phyloP scores from a whole-genome alignment of 2,888 invertebrate genomes.

The Clivina fossor region DNA sequence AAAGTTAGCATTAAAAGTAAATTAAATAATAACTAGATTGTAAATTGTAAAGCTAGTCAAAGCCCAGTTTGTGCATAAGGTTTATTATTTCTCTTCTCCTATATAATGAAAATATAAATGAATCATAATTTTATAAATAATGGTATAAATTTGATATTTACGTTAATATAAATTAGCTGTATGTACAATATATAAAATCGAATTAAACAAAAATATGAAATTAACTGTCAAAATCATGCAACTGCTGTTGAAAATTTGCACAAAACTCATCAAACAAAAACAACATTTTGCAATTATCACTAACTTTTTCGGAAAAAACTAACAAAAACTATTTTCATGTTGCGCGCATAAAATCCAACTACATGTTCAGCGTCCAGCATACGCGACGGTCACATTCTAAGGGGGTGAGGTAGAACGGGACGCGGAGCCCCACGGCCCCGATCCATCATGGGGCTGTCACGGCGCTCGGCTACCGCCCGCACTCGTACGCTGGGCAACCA shows the following conservation, averaged over 20 bases:
- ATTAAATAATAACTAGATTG: neutral
- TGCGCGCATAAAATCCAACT: constrained; percentile 1
- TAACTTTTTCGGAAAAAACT: too few species aligned
- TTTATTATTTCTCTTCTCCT: too few species aligned
- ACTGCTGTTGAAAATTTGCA: too few species aligned
- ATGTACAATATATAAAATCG: neutral
- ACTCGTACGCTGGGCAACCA: constrained; percentile 50
- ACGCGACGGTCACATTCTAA: constrained; percentile 50
- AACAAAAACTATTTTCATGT: constrained; percentile 30
- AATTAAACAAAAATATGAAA: neutral
- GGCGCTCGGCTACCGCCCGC: constrained; percentile 55
- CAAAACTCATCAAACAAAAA: too few species aligned
- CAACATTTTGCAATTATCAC: constrained; percentile 1
- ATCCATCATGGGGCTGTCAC: constrained; percentile 56
- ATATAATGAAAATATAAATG: too few species aligned
- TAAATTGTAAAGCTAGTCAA: too few species aligned
- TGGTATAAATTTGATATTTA: too few species aligned
- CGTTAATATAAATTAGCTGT: too few species aligned
- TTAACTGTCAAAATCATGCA: neutral
- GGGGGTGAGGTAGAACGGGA: constrained; percentile 50
- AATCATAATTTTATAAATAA: too few species aligned
- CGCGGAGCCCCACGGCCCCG: constrained; percentile 53
- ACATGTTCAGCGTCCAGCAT: neutral
- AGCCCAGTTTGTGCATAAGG: too few species aligned
- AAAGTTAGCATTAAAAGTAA: too few species aligned